Percentiles rank a stretch among this genome's conserved stretches.
Conservation (phyloP, 2,888 invertebrate genomes). For the Lithophane ornitopus region DNA sequence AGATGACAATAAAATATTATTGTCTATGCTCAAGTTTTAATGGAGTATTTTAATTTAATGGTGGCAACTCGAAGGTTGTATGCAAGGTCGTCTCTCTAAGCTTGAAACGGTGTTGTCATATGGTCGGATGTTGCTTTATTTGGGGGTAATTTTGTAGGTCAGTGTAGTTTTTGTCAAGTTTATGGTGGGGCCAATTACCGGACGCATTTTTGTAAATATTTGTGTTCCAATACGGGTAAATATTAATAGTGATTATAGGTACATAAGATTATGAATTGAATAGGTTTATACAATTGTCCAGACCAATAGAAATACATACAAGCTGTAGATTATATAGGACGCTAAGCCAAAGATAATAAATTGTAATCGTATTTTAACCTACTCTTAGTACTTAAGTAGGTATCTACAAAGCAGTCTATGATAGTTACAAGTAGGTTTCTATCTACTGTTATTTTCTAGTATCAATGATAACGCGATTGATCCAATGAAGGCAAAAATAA, state of each 20-base stretch:
- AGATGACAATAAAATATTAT: slow-evolving; percentile 20
- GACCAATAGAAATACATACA: background rate
- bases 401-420: background rate
- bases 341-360: background rate
- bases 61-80: slow-evolving; percentile 51
- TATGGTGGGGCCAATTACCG: background rate
- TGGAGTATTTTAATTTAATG: slow-evolving; percentile 49
- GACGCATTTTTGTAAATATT: slow-evolving; percentile 1
- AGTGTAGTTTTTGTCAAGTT: slow-evolving; percentile 29
- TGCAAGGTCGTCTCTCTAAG: slow-evolving; percentile 48
- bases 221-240: background rate
- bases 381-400: background rate
- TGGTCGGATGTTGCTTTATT: slow-evolving; percentile 44
- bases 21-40: slow-evolving; percentile 49
- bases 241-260: background rate
- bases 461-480: slow-evolving; percentile 10
- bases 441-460: slow-evolving; percentile 6
- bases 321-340: background rate
- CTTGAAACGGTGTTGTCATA: slow-evolving; percentile 52
- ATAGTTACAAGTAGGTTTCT: background rate
- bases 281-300: background rate
- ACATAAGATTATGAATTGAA: background rate
- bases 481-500: slow-evolving; percentile 19
- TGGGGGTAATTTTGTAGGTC: slow-evolving; percentile 56
- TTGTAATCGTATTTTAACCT: slow-evolving; percentile 29